Evolutionary conservation across 1,140 invertebrate species (phyloP), one percentile per base, ranked within the genome.

Genomic region (Aphelinus certus): DNA sequence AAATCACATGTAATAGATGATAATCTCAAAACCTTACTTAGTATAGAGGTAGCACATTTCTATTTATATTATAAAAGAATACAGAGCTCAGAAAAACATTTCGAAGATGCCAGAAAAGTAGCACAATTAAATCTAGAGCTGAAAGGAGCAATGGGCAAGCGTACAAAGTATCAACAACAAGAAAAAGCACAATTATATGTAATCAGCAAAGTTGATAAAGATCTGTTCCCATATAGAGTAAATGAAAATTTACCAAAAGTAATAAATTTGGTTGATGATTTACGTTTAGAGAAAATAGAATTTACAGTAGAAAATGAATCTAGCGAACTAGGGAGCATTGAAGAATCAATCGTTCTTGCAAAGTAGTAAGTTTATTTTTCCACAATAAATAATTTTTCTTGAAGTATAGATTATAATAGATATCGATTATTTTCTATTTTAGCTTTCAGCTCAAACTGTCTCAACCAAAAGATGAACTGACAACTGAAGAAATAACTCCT

Each of bases 131-230:
- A 91, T 62, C 86, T 96, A 47, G 88, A 93, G 79, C 86, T 94
- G 7, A 89, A 89, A 84, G 92, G 92, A 90, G 82, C 81, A 61
- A 79, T 98, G 63, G 97, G 97, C 6, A 96, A 95, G 85, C 89
- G 97, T 74, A 98, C 97, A 26, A 94, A 93, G 82, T 97, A 92
- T 85, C 97, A 99, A 86, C 88, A 93, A 79, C 91, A 93, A 67
- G 90, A 93, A 57, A 86, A 96, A 45, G 91, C 97, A 0, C 97
- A 98, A 82, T 86, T 98, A 53, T 91, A 93, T 42, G 83, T 98
- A 0, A 89, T 91, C 75, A 88, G 95, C 73, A 86, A 88, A 64
- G 62, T 90, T 7, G 86, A 87, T 42, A 87, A 90, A 81, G 79
- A 88, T 71, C 60, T 80, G 63, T 81, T 84, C 79, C 75, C 80